phyloP scores from a whole-genome alignment of 2,113 vertebrate species.

The Grallaria varia region DNA sequence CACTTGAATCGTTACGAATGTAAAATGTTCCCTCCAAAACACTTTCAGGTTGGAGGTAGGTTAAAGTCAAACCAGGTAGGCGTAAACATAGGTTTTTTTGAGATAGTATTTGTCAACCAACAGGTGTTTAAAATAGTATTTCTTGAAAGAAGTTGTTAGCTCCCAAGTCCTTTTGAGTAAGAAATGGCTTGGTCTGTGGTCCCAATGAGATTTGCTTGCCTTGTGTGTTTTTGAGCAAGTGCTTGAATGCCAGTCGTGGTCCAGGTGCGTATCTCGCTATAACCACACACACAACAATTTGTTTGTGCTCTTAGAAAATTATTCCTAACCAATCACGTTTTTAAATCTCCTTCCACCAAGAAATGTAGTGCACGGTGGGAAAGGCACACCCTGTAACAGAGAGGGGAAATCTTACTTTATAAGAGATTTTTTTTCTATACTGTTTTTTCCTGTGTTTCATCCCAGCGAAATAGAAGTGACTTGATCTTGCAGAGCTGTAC shows the following conservation, averaged over 20 bases:
- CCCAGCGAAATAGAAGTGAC: not conserved
- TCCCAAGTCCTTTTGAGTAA: slow-evolving; percentile 44
- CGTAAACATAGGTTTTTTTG: slow-evolving; percentile 55
- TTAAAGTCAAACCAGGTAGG: slow-evolving; percentile 50
- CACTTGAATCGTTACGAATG: slow-evolving; percentile 77
- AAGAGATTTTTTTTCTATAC: slow-evolving; percentile 42
- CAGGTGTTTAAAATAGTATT: slow-evolving; percentile 62
- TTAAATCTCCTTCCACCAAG: not conserved
- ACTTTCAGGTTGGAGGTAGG: slow-evolving; percentile 42
- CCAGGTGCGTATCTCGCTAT: not conserved
- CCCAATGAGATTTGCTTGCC: slow-evolving; percentile 41
- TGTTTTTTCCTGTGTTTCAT: slow-evolving; percentile 47
- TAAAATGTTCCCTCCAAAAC: slow-evolving; percentile 48
- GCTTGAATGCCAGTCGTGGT: not conserved
- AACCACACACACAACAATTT: not conserved
- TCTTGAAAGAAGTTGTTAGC: slow-evolving; percentile 75
- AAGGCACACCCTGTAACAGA: not conserved
- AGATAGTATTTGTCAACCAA: slow-evolving; percentile 53
- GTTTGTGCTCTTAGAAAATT: not conserved
- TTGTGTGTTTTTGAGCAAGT: slow-evolving; percentile 30
- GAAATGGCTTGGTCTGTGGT: slow-evolving; percentile 50
- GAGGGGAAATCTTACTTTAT: not conserved
- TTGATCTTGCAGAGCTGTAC: slow-evolving; percentile 6
- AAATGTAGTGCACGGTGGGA: not conserved
- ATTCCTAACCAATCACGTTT: not conserved